Conservation (phyloP, 92 coral and sea anemone genomes). For the Phenganax marumi region DNA sequence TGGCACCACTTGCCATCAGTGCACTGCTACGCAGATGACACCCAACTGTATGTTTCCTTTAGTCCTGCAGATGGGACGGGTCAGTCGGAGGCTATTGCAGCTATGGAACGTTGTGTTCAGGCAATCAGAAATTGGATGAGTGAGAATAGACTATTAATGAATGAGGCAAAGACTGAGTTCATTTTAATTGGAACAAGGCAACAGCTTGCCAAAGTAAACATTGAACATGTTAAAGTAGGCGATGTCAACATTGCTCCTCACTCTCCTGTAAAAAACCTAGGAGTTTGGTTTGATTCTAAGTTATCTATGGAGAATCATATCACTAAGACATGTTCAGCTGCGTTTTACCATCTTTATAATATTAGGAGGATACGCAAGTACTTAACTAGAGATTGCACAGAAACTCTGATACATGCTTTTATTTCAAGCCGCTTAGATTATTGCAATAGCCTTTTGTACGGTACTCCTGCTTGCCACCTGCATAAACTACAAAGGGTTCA, state of each 20-base stretch:
- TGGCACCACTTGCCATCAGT: constrained; percentile 31
- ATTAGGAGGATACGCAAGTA: constrained; percentile 12
- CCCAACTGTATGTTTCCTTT: constrained; percentile 42
- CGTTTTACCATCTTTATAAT: constrained; percentile 33
- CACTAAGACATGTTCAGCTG: constrained; percentile 31
- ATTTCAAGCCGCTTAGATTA: background rate
- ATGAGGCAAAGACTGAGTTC: constrained; percentile 30
- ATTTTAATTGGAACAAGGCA: constrained; percentile 45
- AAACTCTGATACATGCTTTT: constrained; percentile 12
- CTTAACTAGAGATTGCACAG: constrained; percentile 7
- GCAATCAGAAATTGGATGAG: constrained; percentile 35
- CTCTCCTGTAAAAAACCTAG: constrained; percentile 29
- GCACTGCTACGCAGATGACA: constrained; percentile 36
- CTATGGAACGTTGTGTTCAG: constrained; percentile 39
- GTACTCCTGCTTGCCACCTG: constrained; percentile 34
- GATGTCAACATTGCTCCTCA: constrained; percentile 18
- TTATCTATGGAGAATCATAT: constrained; percentile 11
- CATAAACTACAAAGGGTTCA: constrained; percentile 33
- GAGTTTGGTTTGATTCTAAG: constrained; percentile 29
- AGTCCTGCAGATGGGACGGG: constrained; percentile 20
- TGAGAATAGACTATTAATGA: constrained; percentile 25
- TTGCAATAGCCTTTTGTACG: background rate
- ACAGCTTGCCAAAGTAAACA: constrained; percentile 31
- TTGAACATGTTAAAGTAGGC: constrained; percentile 25
- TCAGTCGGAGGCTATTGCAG: constrained; percentile 23